Evolutionary conservation across 2,797 vertebrate species (phyloP).

Genomic region (Babyrousa celebensis): DNA sequence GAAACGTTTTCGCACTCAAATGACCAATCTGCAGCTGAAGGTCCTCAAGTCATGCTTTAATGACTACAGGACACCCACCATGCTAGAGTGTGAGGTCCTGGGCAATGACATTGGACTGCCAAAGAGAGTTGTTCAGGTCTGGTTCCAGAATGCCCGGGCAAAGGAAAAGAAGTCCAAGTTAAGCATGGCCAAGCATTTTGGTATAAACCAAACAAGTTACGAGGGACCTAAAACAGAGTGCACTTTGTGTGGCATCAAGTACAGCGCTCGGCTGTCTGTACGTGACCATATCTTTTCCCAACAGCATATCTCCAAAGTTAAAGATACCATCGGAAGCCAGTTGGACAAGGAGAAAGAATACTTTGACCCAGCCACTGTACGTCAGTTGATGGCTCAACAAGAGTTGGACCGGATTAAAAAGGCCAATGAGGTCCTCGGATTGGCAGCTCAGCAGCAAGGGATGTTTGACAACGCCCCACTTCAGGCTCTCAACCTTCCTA

Average conservation of each 20-base stretch:
- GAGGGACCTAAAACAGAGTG: constrained; percentile 99
- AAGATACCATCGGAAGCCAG: constrained; percentile 99
- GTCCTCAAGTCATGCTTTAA: constrained; percentile 99
- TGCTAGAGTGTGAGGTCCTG: constrained; percentile 99
- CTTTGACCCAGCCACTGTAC: constrained; percentile 99
- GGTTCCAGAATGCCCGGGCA: constrained; percentile 99
- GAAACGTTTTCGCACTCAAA: constrained; percentile 99
- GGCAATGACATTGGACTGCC: constrained; percentile 99
- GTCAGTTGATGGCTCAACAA: constrained; percentile 99
- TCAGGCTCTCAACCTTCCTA: constrained; percentile 98
- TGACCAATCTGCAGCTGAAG: constrained; percentile 99
- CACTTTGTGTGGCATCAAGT: constrained; percentile 99
- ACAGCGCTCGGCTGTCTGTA: constrained; percentile 98
- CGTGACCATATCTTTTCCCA: constrained; percentile 99
- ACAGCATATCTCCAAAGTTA: constrained; percentile 99
- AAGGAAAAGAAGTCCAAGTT: constrained; percentile 99
- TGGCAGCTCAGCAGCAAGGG: constrained; percentile 97
- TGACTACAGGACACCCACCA: constrained; percentile 99
- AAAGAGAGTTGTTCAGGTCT: constrained; percentile 99
- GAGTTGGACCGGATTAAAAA: constrained; percentile 99
- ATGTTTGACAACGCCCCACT: constrained; percentile 98
- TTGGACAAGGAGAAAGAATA: constrained; percentile 99
- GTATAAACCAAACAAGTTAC: constrained; percentile 99
- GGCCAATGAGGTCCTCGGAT: constrained; percentile 99
- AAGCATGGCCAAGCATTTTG: constrained; percentile 99